Conservation (phyloP, 2,888 invertebrate genomes). For the Drosophila melanocephala region DNA sequence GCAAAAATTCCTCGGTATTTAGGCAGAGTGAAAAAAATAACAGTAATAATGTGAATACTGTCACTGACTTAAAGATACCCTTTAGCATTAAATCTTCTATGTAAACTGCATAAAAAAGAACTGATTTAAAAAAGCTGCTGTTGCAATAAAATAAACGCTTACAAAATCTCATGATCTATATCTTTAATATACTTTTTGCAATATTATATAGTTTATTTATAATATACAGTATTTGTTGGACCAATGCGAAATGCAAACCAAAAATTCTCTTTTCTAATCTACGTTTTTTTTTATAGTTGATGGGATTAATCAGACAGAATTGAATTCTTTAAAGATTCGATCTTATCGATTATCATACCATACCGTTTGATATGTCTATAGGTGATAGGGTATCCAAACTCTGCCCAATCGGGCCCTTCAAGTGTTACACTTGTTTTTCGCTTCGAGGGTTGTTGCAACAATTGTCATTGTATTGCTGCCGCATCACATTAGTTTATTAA, state of each 20-base stretch:
- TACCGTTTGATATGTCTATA: background rate
- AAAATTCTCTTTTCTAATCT: background rate
- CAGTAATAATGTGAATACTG: too few relatives aligned
- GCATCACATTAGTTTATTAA: constrained; percentile 66
- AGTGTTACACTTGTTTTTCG: constrained; percentile 66
- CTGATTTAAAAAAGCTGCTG: background rate
- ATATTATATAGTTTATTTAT: background rate
- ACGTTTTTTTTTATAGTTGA: background rate
- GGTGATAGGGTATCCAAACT: constrained; percentile 20
- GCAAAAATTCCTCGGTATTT: constrained; percentile 81
- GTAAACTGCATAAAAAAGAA: background rate
- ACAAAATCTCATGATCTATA: background rate
- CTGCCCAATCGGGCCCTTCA: constrained; percentile 10
- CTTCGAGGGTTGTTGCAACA: constrained; percentile 60
- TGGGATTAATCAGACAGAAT: background rate
- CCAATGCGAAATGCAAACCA: background rate
- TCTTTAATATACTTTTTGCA: background rate
- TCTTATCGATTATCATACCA: too few relatives aligned
- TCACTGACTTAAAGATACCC: background rate
- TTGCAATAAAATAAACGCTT: background rate
- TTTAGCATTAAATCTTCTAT: background rate
- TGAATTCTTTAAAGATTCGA: background rate
- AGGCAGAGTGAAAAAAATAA: constrained; percentile 28
- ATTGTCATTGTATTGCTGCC: constrained; percentile 59
- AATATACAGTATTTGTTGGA: background rate